A percentile compares a stretch with the other conserved stretches of the same genome.
Evolutionary conservation across 2,113 vertebrate species (phyloP).

Genomic region (Corydoras sp.): DNA sequence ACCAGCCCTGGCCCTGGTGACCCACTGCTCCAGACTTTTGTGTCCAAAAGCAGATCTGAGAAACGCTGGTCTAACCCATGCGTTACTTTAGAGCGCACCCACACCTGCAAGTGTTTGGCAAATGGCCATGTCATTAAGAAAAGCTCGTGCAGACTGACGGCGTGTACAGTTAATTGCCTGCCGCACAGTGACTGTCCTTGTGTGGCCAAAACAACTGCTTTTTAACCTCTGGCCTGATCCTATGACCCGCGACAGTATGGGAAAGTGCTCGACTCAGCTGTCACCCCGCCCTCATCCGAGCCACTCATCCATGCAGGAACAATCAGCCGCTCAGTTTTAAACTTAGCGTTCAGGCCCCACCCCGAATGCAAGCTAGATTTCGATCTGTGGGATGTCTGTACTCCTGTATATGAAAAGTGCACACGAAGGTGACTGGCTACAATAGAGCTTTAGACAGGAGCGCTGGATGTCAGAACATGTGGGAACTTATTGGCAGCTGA

Average conservation of each 20-base stretch:
- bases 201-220: slow-evolving; percentile 46
- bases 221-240: slow-evolving; percentile 32
- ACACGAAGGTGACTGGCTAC: not conserved
- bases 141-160: slow-evolving; percentile 51
- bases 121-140: slow-evolving; percentile 45
- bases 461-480: slow-evolving; percentile 22
- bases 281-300: slow-evolving; percentile 19
- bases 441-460: slow-evolving; percentile 8
- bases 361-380: not conserved
- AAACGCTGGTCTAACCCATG: no score
- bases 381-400: not conserved
- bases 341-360: slow-evolving; percentile 6
- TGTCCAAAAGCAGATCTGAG: no score
- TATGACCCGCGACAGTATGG: slow-evolving; percentile 40
- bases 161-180: slow-evolving; percentile 45
- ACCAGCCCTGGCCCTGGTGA: no score
- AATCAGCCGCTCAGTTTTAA: not conserved
- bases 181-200: slow-evolving; percentile 32
- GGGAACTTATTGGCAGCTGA: slow-evolving; percentile 26
- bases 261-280: slow-evolving; percentile 47
- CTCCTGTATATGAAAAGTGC: slow-evolving; percentile 2
- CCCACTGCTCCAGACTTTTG: no score
- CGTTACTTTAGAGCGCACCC: not conserved
- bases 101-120: slow-evolving; percentile 20
- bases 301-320: slow-evolving; percentile 20